phyloP scores from a whole-genome alignment of 2,888 invertebrate species.

The Ormyrus labotus region DNA sequence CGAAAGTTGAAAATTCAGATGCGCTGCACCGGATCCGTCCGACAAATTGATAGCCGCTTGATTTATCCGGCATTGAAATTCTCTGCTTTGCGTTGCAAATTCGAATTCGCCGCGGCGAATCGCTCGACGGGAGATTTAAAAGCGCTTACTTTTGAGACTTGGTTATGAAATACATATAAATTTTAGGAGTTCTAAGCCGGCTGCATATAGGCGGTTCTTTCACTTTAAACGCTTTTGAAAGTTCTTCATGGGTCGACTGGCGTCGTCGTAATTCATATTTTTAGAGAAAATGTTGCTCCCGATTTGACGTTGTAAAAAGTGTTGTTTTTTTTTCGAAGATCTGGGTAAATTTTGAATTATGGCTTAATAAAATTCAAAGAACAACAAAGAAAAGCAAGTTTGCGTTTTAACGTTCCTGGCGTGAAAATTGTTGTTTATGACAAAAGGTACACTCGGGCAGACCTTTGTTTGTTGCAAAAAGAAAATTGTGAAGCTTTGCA shows the following conservation, averaged over 20 bases:
- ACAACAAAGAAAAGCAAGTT: too few species aligned
- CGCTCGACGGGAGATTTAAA: too few species aligned
- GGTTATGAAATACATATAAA: too few species aligned
- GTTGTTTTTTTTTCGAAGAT: not conserved
- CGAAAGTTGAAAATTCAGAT: slow-evolving; percentile 16
- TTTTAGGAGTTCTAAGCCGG: not conserved
- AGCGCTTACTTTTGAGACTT: too few species aligned
- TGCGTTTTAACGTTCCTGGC: not conserved
- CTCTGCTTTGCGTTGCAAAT: slow-evolving; percentile 17
- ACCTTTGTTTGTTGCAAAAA: too few species aligned
- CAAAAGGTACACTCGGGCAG: too few species aligned
- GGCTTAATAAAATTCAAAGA: too few species aligned
- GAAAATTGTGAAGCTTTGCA: too few species aligned
- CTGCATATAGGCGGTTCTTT: slow-evolving; percentile 11
- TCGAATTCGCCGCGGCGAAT: not conserved
- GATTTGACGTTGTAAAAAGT: not conserved
- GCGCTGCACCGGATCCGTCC: not conserved
- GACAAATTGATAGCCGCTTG: slow-evolving; percentile 10
- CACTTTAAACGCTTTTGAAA: slow-evolving; percentile 50
- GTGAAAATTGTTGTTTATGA: too few species aligned
- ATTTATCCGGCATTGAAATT: not conserved
- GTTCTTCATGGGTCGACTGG: slow-evolving; percentile 21
- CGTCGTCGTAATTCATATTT: not conserved
- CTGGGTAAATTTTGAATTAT: too few species aligned
- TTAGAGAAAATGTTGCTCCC: slow-evolving; percentile 10